Evolutionary conservation across 2,113 vertebrate genomes (phyloP).

Genomic region (Herpailurus yagouaroundi): DNA sequence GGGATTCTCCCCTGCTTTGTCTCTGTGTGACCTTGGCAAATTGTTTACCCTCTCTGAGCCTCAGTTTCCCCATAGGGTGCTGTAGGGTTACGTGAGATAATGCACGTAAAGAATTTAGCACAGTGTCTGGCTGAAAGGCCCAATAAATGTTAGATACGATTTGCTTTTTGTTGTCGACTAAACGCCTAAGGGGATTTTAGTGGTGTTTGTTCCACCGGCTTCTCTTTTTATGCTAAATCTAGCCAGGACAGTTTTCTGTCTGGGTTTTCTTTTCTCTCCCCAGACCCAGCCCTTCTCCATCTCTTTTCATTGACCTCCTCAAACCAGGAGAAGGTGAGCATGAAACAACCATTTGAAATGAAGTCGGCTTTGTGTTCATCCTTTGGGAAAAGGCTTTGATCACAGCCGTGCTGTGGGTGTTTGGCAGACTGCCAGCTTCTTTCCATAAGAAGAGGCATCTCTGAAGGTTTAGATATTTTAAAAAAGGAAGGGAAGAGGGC

Average conservation of each 20-base stretch:
- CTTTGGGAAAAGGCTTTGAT: slow-evolving; percentile 46
- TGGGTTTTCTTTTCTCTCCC: neutral
- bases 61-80: neutral
- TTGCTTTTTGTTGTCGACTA: neutral
- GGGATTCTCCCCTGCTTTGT: neutral
- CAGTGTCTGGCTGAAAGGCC: neutral
- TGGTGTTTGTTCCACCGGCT: neutral
- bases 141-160: neutral
- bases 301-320: neutral
- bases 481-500: slow-evolving; percentile 9
- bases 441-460: neutral
- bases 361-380: neutral
- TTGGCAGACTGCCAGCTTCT: slow-evolving; percentile 21
- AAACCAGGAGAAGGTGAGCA: slow-evolving; percentile 8
- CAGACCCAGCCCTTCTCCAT: neutral
- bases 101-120: neutral
- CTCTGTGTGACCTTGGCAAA: neutral
- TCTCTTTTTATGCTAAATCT: neutral
- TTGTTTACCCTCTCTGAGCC: neutral
- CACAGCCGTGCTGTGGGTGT: neutral
- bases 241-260: neutral
- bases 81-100: neutral
- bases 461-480: neutral
- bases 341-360: neutral
- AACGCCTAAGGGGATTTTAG: neutral